Conservation (phyloP, 1,140 invertebrate species). For the Apocrypta bakeri region DNA sequence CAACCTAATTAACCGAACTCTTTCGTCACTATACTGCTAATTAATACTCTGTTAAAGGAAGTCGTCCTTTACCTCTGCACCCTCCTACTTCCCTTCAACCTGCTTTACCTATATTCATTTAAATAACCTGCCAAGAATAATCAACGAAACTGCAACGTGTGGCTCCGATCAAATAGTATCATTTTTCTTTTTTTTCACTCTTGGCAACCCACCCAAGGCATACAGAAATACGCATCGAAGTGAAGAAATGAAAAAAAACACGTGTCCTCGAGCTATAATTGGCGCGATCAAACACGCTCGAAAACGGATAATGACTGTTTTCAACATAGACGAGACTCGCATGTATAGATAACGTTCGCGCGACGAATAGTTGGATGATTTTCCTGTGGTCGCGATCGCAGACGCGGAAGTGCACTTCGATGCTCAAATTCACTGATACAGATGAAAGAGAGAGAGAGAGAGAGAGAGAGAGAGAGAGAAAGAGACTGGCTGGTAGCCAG, state of each 20-base stretch:
- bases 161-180: too few species aligned
- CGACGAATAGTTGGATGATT: constrained; percentile 49
- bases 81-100: too few species aligned
- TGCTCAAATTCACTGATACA: constrained; percentile 33
- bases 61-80: not conserved
- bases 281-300: constrained; percentile 1
- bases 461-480: not conserved
- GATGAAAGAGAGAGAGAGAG: not conserved
- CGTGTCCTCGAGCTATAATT: constrained; percentile 24
- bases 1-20: not conserved
- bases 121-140: too few species aligned
- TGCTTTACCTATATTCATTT: not conserved
- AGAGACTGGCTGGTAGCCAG: constrained; percentile 48
- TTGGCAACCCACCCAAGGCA: too few species aligned
- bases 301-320: too few species aligned
- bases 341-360: constrained; percentile 25
- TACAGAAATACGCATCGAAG: too few species aligned
- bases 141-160: too few species aligned
- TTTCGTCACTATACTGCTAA: too few species aligned
- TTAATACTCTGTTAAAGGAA: too few species aligned
- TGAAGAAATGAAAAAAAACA: not conserved
- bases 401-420: constrained; percentile 44
- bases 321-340: not conserved
- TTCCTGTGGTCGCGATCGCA: constrained; percentile 42
- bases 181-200: not conserved